Evolutionary conservation across 2,113 vertebrate genomes (phyloP).

Genomic region (Ageneiosus marmoratus): DNA sequence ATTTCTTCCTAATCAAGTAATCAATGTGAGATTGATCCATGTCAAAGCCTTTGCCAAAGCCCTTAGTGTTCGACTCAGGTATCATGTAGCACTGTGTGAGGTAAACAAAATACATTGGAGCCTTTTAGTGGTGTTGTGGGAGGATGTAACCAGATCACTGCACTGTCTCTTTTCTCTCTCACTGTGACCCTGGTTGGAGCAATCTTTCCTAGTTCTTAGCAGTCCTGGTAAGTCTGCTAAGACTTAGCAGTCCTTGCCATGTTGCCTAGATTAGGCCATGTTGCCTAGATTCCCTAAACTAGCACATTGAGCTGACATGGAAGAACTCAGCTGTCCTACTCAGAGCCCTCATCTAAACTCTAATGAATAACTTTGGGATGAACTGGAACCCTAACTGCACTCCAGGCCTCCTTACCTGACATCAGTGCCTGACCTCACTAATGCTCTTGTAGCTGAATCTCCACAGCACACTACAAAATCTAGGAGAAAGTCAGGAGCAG

Average conservation of each 20-base stretch:
- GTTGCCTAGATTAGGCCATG: too few relatives aligned
- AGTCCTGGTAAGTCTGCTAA: too few relatives aligned
- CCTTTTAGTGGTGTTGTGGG: constrained; percentile 3
- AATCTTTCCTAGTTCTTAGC: constrained; percentile 23
- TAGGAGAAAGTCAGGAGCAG: too few relatives aligned
- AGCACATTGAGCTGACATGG: background rate
- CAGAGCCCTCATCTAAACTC: too few relatives aligned
- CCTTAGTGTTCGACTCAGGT: background rate
- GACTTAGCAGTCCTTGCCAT: constrained; percentile 12
- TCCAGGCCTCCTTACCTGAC: too few relatives aligned
- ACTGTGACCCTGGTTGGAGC: constrained; percentile 5
- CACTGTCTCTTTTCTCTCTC: constrained; percentile 3
- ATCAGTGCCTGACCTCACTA: too few relatives aligned
- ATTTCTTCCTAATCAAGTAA: background rate
- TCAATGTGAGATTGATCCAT: background rate
- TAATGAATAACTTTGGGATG: too few relatives aligned
- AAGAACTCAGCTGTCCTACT: too few relatives aligned
- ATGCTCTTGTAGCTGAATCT: too few relatives aligned
- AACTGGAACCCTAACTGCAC: too few relatives aligned
- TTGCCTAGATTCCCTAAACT: constrained; percentile 1
- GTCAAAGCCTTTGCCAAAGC: constrained; percentile 4
- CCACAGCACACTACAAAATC: too few relatives aligned
- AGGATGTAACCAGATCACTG: constrained; percentile 27
- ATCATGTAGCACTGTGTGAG: constrained; percentile 4
- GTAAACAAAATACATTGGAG: constrained; percentile 15